These are phyloP conservation scores for Parapsyche elsis DNA, from an alignment of 1,140 invertebrate species.

Conservation along the genomic window DNA sequence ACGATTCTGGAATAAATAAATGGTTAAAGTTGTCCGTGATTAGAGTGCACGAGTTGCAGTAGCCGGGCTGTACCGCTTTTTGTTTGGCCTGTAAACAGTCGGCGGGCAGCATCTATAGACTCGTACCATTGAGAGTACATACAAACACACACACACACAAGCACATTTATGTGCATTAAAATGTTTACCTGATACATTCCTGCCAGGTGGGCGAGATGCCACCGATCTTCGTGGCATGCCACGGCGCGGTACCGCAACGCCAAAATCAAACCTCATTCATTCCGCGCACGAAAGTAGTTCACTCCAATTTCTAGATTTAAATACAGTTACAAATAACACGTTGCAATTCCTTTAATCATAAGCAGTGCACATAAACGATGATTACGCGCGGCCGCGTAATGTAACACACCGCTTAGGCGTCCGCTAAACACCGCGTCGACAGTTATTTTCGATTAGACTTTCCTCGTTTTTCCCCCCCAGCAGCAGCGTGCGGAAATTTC, in stretches of 20 bases:
- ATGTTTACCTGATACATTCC: conserved; percentile 38
- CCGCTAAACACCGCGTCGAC: neutral
- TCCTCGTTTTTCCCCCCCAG: neutral
- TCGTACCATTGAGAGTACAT: neutral
- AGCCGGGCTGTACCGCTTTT: neutral
- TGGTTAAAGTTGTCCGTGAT: neutral
- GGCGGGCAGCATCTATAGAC: neutral
- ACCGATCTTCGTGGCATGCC: neutral
- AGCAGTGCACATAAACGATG: conserved; percentile 26
- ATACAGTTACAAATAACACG: conserved; percentile 28
- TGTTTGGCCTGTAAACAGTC: conserved; percentile 36
- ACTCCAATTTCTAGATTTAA: conserved; percentile 24
- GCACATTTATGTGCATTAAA: conserved; percentile 35
- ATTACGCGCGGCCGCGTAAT: conserved; percentile 14
- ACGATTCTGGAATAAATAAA: no score
- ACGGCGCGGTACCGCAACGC: conserved; percentile 12
- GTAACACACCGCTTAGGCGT: conserved; percentile 6
- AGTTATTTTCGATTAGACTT: conserved; percentile 12
- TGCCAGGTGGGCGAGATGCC: conserved; percentile 29
- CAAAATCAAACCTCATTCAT: conserved; percentile 20
- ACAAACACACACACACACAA: neutral
- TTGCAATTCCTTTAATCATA: conserved; percentile 19
- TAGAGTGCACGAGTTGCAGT: conserved; percentile 4
- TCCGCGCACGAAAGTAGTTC: conserved; percentile 7
- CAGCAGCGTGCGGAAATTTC: no score